Percentiles rank a stretch among this genome's conserved stretches.
These are phyloP conservation scores for Diadumene lineata DNA, from an alignment of 92 coral and sea anemone species.

Conservation along the genomic window DNA sequence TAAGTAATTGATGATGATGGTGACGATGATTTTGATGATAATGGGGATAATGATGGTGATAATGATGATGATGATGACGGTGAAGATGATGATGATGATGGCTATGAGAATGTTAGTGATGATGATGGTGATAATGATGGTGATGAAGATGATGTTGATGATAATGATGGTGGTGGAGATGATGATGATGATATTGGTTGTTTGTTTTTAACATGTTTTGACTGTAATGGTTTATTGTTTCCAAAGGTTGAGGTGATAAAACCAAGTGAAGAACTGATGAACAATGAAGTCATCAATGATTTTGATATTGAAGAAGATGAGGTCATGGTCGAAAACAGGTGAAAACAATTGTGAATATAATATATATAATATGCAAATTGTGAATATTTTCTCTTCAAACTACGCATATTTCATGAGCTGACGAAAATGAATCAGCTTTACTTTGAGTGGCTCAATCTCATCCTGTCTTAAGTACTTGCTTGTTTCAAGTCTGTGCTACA, in stretches of 20 bases:
- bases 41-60: neutral
- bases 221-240: neutral
- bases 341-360: neutral
- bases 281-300: constrained; percentile 91
- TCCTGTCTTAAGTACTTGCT: too few relatives aligned
- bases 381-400: too few relatives aligned
- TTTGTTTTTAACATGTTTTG: neutral
- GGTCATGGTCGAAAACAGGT: constrained; percentile 93
- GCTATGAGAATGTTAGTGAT: neutral
- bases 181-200: neutral
- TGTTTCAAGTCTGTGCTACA: too few relatives aligned
- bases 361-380: too few relatives aligned
- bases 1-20: too few relatives aligned
- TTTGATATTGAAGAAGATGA: constrained; percentile 98
- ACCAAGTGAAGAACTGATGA: constrained; percentile 74
- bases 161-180: neutral
- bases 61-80: neutral
- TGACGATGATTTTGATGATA: too few relatives aligned
- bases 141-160: neutral
- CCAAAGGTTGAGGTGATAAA: constrained; percentile 87
- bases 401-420: too few relatives aligned
- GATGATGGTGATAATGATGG: neutral
- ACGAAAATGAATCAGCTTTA: too few relatives aligned
- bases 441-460: too few relatives aligned
- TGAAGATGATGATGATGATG: neutral